Conservation (phyloP, 2,797 vertebrate species). For the Sarcophilus harrisii region DNA sequence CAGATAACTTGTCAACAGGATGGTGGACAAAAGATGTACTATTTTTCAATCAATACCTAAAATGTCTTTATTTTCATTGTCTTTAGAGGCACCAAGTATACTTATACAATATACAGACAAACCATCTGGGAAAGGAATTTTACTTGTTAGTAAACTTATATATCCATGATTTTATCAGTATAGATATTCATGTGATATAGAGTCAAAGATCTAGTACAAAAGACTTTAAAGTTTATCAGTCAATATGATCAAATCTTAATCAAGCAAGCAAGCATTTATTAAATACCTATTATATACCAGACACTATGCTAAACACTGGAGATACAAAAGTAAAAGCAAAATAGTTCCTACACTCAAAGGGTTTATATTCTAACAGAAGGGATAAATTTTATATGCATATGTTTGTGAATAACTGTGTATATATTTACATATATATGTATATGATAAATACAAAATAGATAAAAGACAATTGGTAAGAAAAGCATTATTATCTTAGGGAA, state of each 20-base stretch:
- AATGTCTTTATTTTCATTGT: background rate
- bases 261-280: background rate
- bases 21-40: slow-evolving; percentile 6
- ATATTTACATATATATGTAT: too few relatives aligned
- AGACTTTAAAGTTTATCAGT: background rate
- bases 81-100: background rate
- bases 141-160: background rate
- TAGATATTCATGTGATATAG: background rate
- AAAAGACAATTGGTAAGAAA: background rate
- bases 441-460: background rate
- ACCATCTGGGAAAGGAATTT: background rate
- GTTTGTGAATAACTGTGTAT: too few relatives aligned
- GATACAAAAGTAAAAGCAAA: background rate
- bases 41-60: slow-evolving; percentile 3
- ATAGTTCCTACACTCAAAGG: background rate
- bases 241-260: background rate
- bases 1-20: slow-evolving; percentile 45
- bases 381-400: background rate
- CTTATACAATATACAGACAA: background rate
- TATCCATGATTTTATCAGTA: background rate
- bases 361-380: background rate
- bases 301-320: background rate
- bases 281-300: background rate
- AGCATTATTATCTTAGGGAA: background rate
- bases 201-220: background rate